Percentiles rank a stretch among this genome's conserved stretches.
phyloP scores from a whole-genome alignment of 2,797 vertebrate genomes.

The Enteromius anoplus region DNA sequence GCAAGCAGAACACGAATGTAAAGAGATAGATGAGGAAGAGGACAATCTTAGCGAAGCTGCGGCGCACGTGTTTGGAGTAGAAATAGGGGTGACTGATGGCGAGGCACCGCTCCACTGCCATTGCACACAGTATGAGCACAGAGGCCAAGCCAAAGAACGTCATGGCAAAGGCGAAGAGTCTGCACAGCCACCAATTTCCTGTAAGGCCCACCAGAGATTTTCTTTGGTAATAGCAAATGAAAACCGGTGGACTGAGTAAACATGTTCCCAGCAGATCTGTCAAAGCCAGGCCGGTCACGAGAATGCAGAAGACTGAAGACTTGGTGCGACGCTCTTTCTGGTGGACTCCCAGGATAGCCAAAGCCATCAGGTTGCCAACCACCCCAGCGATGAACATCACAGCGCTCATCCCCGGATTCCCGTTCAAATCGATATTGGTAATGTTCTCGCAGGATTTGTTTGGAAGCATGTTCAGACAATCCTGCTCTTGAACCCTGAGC shows the following conservation, averaged over 20 bases:
- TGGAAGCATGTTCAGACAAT: conserved; percentile 56
- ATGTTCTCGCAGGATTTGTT: conserved; percentile 66
- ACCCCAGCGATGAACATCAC: conserved; percentile 86
- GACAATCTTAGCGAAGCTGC: conserved; percentile 76
- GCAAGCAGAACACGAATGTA: conserved; percentile 79
- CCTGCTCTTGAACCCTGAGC: conserved; percentile 28
- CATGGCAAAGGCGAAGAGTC: conserved; percentile 85
- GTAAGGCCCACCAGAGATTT: conserved; percentile 76
- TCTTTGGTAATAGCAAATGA: conserved; percentile 81
- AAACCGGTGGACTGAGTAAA: conserved; percentile 86
- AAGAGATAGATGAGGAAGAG: conserved; percentile 81
- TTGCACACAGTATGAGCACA: conserved; percentile 85
- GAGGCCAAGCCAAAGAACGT: conserved; percentile 88
- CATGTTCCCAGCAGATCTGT: conserved; percentile 91
- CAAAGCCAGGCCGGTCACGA: conserved; percentile 87
- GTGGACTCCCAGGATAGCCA: conserved; percentile 84
- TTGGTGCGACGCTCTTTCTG: conserved; percentile 77
- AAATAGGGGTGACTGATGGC: conserved; percentile 89
- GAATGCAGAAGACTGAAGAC: conserved; percentile 85
- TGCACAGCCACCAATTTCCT: conserved; percentile 71
- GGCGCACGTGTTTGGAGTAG: conserved; percentile 81
- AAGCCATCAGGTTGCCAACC: conserved; percentile 84
- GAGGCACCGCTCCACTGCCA: conserved; percentile 90
- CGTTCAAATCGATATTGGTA: conserved; percentile 59
- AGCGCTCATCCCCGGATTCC: conserved; percentile 75